Evolutionary conservation across 2,113 vertebrate species (phyloP), one percentile per base, ranked within the genome.

Genomic region (Zingel zingel): DNA sequence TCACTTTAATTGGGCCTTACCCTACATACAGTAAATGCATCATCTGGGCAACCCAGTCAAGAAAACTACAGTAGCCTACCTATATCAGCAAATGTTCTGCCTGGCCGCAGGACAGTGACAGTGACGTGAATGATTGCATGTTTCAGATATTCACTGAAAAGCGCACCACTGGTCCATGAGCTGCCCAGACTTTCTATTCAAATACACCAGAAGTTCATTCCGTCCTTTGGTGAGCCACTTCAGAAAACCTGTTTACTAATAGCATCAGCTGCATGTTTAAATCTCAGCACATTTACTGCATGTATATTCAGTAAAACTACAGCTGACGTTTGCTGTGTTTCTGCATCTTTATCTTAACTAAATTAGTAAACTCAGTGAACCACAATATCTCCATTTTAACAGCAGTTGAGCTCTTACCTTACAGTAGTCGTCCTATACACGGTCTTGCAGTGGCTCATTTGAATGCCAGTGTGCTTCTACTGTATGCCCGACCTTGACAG

Each of bases 1-100:
- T 90, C 86, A 63, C 76, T 93, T 93, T 93, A 94, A 94, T 88
- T 90, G 77, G 86, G 76, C 83, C 30, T 94, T 94, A 85, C 77
- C 93, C 93, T 89, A 92, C 77, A 89, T 94, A 83, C 73, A 67
- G 54, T 18, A 71, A n/a, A 71, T 53, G 83, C 86, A 91, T 91
- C 82, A 86, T 67, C 50, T 84, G 72, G 67, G 79, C 45, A 21
- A 19, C 6, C 45, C 30, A 81, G 59, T 73, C 74, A 47, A 70
- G 27, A 54, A 74, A 18, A 62, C 54, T 21, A 21, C 74, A 58
- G 50, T 58, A 33, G 33, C 33, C 33, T 33, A 45, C 6, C 16
- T 61, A 39, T 67, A 33, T 51, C 72, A 57, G 47, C 27, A 50
- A 81, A 0, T 73, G 33, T 36, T 54, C 30, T 30, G 27, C 54